Evolutionary conservation across 2,888 invertebrate genomes (phyloP).

Genomic region (Gortyna flavago): DNA sequence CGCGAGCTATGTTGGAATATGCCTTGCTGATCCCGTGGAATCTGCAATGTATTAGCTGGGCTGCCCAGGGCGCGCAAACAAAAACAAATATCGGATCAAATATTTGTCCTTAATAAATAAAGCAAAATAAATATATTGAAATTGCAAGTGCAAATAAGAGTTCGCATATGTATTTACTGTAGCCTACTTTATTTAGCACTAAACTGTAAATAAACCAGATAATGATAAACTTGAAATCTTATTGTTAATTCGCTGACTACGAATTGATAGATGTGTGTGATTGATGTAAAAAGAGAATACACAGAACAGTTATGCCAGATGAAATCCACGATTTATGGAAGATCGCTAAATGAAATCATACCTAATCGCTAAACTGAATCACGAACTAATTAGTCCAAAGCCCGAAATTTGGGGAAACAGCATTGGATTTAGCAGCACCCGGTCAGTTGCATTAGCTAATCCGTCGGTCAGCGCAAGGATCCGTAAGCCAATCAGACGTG

Average conservation of each 20-base stretch:
- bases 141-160: not conserved
- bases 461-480: slow-evolving; percentile 40
- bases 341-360: slow-evolving; percentile 47
- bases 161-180: not conserved
- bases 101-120: not conserved
- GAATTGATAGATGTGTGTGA: too few relatives aligned
- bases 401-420: slow-evolving; percentile 49
- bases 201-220: not conserved
- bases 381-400: slow-evolving; percentile 41
- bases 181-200: not conserved
- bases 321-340: not conserved
- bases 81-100: not conserved
- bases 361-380: slow-evolving; percentile 51
- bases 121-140: not conserved
- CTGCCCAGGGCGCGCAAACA: not conserved
- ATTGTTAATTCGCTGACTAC: not conserved
- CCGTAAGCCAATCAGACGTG: slow-evolving; percentile 49
- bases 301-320: not conserved
- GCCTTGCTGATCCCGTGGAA: not conserved
- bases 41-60: not conserved
- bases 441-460: slow-evolving; percentile 51
- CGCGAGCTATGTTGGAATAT: not conserved
- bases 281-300: not conserved
- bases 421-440: slow-evolving; percentile 28
- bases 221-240: not conserved